phyloP scores from a whole-genome alignment of 1,140 invertebrate species.

The Phthorimaea operculella region DNA sequence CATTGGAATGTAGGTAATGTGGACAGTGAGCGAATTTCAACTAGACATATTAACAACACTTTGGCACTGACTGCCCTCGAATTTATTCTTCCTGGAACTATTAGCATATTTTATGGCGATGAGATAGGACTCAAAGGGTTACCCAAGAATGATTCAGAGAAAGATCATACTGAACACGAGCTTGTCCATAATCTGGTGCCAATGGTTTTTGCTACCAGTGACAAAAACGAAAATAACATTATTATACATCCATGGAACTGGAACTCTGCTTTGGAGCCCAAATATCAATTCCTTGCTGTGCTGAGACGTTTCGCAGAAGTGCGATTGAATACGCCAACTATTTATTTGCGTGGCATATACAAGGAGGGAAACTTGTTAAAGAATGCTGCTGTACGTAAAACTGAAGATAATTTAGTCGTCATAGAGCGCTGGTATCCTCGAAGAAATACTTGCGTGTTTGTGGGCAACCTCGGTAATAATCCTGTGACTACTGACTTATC shows the following conservation, averaged over 20 bases:
- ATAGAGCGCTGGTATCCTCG: slow-evolving; percentile 82
- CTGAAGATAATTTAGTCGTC: slow-evolving; percentile 73
- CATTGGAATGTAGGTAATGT: slow-evolving; percentile 79
- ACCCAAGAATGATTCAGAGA: slow-evolving; percentile 57
- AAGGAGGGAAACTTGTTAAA: slow-evolving; percentile 71
- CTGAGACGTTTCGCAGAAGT: slow-evolving; percentile 70
- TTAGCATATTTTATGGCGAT: slow-evolving; percentile 85
- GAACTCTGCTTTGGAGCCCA: slow-evolving; percentile 45
- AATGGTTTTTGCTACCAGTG: slow-evolving; percentile 70
- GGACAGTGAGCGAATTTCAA: slow-evolving; percentile 70
- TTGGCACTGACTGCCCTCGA: slow-evolving; percentile 74
- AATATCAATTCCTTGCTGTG: slow-evolving; percentile 61
- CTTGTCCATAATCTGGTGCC: slow-evolving; percentile 74
- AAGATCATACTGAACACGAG: slow-evolving; percentile 71
- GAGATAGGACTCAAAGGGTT: slow-evolving; percentile 73
- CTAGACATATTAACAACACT: slow-evolving; percentile 69
- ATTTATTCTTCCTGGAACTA: slow-evolving; percentile 81
- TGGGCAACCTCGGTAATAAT: slow-evolving; percentile 74
- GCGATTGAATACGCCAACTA: slow-evolving; percentile 71
- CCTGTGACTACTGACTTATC: slow-evolving; percentile 76
- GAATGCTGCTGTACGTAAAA: slow-evolving; percentile 74
- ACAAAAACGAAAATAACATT: slow-evolving; percentile 25
- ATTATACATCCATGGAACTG: slow-evolving; percentile 70
- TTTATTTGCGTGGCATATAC: slow-evolving; percentile 75
- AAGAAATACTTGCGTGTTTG: slow-evolving; percentile 77